Evolutionary conservation across 2,113 vertebrate genomes (phyloP).

Genomic region (Petrocephalus microphthalmus): DNA sequence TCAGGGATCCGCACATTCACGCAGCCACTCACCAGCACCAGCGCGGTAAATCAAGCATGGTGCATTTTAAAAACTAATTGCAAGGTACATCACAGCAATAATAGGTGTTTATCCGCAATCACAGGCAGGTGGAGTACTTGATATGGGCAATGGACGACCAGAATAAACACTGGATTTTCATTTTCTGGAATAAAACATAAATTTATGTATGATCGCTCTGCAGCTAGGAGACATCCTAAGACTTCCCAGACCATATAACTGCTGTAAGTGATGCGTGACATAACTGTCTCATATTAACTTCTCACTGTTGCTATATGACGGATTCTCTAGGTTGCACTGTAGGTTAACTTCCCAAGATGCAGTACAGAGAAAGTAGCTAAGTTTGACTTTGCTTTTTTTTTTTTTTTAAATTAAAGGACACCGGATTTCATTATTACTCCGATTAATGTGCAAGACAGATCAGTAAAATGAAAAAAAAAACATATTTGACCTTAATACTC

Average conservation of each 20-base stretch:
- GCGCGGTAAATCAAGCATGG: conserved; percentile 64
- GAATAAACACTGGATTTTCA: conserved; percentile 8
- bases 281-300: neutral
- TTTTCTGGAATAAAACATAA: neutral
- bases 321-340: neutral
- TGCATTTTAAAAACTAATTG: conserved; percentile 64
- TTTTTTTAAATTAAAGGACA: neutral
- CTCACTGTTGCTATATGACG: neutral
- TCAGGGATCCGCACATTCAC: conserved; percentile 29
- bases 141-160: conserved; percentile 13
- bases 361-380: neutral
- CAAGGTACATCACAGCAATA: conserved; percentile 55
- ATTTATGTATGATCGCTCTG: neutral
- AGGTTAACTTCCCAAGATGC: neutral
- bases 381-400: neutral
- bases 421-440: neutral
- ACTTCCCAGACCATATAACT: neutral
- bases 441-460: neutral
- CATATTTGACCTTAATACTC: neutral
- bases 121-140: conserved; percentile 56
- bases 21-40: conserved; percentile 54
- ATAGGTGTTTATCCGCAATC: conserved; percentile 56
- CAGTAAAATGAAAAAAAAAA: too few species aligned
- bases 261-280: neutral
- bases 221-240: neutral